Percentiles rank a stretch among this genome's conserved stretches.
Evolutionary conservation across 2,888 invertebrate species (phyloP).

Genomic region (Drosophila eohydei): DNA sequence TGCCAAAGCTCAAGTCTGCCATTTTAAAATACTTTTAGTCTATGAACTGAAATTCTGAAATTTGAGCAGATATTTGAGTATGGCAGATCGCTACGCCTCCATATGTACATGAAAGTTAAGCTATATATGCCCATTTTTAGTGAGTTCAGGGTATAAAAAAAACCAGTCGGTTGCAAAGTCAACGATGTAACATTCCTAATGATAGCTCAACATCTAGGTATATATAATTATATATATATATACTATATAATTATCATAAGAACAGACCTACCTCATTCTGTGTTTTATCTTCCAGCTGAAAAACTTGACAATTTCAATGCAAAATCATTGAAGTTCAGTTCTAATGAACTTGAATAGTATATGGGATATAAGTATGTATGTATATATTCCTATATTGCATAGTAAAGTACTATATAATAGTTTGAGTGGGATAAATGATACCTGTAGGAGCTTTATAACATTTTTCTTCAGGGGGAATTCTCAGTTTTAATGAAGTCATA

Average conservation of each 20-base stretch:
- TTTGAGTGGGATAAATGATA: neutral
- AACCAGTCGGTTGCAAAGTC: conserved; percentile 10
- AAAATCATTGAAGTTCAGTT: neutral
- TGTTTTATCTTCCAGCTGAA: neutral
- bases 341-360: neutral
- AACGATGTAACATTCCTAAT: neutral
- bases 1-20: no score
- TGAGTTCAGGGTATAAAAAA: neutral
- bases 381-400: neutral
- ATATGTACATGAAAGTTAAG: neutral
- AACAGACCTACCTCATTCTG: conserved; percentile 9
- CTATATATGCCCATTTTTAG: neutral
- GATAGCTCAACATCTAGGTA: neutral
- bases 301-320: neutral
- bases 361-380: neutral
- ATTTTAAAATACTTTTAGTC: no score
- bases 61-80: no score
- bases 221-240: neutral
- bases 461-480: neutral
- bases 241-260: neutral
- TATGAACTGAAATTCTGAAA: no score
- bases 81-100: no score
- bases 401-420: neutral
- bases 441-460: neutral
- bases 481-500: neutral